These are phyloP conservation scores for Argyresthia albistria DNA, from an alignment of 2,888 invertebrate species.

Conservation along the genomic window DNA sequence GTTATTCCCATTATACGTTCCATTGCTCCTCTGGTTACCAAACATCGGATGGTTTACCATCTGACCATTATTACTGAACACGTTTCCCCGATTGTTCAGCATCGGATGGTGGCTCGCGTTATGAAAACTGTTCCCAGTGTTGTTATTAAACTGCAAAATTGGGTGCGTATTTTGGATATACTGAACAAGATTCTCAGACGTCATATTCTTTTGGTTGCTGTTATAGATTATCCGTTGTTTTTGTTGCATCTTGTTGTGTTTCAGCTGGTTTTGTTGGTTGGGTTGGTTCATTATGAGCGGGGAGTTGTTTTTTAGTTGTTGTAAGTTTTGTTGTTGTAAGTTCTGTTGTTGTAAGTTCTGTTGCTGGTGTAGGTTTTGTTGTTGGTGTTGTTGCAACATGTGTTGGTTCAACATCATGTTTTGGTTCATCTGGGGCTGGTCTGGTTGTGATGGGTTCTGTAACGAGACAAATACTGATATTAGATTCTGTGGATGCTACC, in stretches of 20 bases:
- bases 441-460: slow-evolving; percentile 42
- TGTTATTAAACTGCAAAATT: slow-evolving; percentile 20
- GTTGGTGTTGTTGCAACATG: slow-evolving; percentile 11
- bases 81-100: slow-evolving; percentile 29
- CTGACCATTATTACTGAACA: slow-evolving; percentile 21
- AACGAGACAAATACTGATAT: not conserved
- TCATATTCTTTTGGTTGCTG: slow-evolving; percentile 35
- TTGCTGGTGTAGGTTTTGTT: slow-evolving; percentile 9
- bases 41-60: not conserved
- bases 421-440: slow-evolving; percentile 17
- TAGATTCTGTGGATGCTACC: too few species aligned
- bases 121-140: slow-evolving; percentile 36
- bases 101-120: slow-evolving; percentile 61
- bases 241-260: slow-evolving; percentile 26
- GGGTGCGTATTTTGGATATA: slow-evolving; percentile 61
- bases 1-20: slow-evolving; percentile 28
- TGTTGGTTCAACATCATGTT: slow-evolving; percentile 5
- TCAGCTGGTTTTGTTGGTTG: slow-evolving; percentile 10
- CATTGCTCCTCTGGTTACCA: slow-evolving; percentile 32
- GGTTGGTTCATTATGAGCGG: slow-evolving; percentile 19
- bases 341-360: slow-evolving; percentile 10
- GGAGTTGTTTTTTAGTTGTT: slow-evolving; percentile 17
- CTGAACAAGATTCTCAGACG: slow-evolving; percentile 54
- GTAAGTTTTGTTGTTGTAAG: slow-evolving; percentile 14
- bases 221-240: slow-evolving; percentile 35